Base-by-base conservation (phyloP, 2,888 invertebrate genomes). In the Drosophila anceps region DNA sequence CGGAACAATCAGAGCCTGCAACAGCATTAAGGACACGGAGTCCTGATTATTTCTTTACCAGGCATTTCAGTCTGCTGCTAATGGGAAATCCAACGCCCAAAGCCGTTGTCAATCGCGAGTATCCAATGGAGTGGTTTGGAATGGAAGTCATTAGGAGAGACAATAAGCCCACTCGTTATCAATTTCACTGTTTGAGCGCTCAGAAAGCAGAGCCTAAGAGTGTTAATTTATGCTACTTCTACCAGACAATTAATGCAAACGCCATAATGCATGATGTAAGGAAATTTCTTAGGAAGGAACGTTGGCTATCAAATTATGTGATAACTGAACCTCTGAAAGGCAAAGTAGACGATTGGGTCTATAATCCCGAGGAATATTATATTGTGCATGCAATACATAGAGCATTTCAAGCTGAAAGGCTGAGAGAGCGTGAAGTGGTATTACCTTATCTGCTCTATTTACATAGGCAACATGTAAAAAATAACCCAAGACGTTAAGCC, bases 241-340 rank as follows among this genome's bases (percentile, higher is more conserved):
- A 1, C 37, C 18, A n/a, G 0, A 27, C 37, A 10, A 1, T 57
- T 13, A 63, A 31, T 39, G 46, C 63, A 6, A 29, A 33, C 4
- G 6, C 15, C 9, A 4, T 37, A 20, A 58, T 63, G 44, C 37
- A 31, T n/a, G 46, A 48, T 12, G 37, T 63, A 0, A 20, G 59
- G 10, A 58, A n/a, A n/a, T 6, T 10, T 15, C 24, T 64, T 3
- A 64, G 35, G 1, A 2, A n/a, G 1, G 60, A 64, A 31, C 37
- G 31, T 24, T 64, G 60, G 60, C n/a, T 64, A 37, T 46, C 63
- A 29, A 59, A 64, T 13, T 31, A 39, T 24, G 46, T n/a, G 20
- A 0, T 64, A 3, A 27, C 37, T 13, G 18, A 12, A 12, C 62
- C 43, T 4, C 35, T 53, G 0, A 51, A 51, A 20, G 20, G n/a